A percentile compares a stretch with the other conserved stretches of the same genome.
These are phyloP conservation scores for Hydropotes inermis DNA, from an alignment of 2,113 vertebrate species.

Conservation along the genomic window DNA sequence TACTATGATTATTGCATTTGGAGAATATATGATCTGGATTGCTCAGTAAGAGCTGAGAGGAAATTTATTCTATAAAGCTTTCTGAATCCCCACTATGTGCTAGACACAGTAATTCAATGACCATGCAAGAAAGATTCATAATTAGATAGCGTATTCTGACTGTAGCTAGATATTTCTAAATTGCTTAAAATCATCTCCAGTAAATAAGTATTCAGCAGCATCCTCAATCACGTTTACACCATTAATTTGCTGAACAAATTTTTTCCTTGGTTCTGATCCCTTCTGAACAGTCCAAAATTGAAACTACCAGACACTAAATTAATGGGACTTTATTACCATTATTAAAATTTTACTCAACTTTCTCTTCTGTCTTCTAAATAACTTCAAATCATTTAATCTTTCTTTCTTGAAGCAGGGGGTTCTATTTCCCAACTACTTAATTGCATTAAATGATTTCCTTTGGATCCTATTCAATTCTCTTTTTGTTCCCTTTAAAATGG, in stretches of 20 bases:
- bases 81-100: background rate
- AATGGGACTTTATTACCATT: background rate
- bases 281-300: background rate
- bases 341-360: background rate
- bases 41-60: background rate
- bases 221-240: background rate
- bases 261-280: background rate
- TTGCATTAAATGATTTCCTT: conserved; percentile 5
- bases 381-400: background rate
- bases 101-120: background rate
- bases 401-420: background rate
- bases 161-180: background rate
- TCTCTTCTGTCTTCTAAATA: background rate
- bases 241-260: background rate
- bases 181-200: background rate
- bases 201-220: background rate
- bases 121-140: background rate
- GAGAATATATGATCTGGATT: conserved; percentile 1
- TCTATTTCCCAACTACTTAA: background rate
- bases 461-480: background rate
- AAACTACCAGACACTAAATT: conserved; percentile 1
- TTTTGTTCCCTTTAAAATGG: background rate
- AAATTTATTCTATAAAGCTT: background rate
- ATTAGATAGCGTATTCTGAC: background rate
- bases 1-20: background rate